Evolutionary conservation across 2,797 vertebrate species (phyloP).

Genomic region (Otolemur crassicaudatus): DNA sequence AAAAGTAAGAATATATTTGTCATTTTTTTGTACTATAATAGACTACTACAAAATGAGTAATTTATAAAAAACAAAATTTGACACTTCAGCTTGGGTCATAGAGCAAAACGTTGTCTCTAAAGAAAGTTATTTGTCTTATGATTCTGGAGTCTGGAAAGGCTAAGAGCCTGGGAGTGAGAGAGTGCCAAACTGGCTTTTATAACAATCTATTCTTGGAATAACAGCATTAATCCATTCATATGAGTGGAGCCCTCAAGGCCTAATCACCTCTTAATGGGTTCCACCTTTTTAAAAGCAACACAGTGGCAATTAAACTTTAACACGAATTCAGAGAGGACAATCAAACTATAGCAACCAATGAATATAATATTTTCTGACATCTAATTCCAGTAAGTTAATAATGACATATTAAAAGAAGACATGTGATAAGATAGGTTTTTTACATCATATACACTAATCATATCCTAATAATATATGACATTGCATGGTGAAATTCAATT

Average conservation of each 20-base stretch:
- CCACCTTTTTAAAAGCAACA: neutral
- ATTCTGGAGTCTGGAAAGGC: neutral
- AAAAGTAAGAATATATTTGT: neutral
- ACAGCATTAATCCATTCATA: neutral
- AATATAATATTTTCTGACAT: neutral
- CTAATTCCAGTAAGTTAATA: constrained; percentile 5
- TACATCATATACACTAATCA: neutral
- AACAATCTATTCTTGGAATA: neutral
- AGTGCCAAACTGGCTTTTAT: neutral
- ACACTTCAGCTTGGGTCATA: neutral
- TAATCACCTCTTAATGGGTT: neutral
- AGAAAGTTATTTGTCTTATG: neutral
- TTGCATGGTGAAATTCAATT: neutral
- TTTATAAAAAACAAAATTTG: neutral
- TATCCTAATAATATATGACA: neutral
- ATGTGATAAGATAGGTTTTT: neutral
- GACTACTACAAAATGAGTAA: neutral
- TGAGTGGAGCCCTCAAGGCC: neutral
- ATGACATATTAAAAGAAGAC: neutral
- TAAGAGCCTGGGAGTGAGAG: neutral
- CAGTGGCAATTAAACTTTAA: neutral
- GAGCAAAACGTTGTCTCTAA: neutral
- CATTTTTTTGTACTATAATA: neutral
- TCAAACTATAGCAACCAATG: neutral
- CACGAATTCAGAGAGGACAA: neutral